Base-by-base conservation (phyloP, 1,140 invertebrate genomes). In the Solen grandis region DNA sequence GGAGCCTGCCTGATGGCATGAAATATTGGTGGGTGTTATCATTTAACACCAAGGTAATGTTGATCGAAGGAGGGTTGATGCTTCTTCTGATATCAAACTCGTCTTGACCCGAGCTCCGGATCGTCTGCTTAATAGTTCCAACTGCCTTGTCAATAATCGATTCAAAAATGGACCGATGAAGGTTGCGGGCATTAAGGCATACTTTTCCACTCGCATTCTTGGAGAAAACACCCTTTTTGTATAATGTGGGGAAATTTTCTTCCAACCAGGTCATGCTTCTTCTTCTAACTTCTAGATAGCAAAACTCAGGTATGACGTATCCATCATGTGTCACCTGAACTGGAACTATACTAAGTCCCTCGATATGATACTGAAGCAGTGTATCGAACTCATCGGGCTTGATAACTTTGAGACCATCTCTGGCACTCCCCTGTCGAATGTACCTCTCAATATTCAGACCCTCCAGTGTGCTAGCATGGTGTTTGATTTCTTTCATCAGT, bases 341-440 rank as follows among this genome's bases (percentile, higher is more conserved):
- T 27, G 57, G 57, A 14, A 16, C 27, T 16, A 60, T 1, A 16
- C 57, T 38, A 63, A 79, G 31, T 14, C 66, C 76, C 27, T 70
- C 65, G 22, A 79, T 41, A 60, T 70, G 76, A 50, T 63, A 79
- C 36, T 70, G 63, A 27, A 72, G 22, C 25, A 52, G 2, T 5
- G 29, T 33, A 52, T 78, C 76, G 60, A 78, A 78, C 27, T 78
- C 63, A 57, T 78, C 76, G n/a, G 76, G 52, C 25, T 14, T 36
- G 13, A 60, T 52, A 5, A 79, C 76, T 27, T 70, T 79, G 41
- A 79, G 31, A 31, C 66, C 65, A 31, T 79, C 66, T 22, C 76
- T 25, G 22, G 76, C 36, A 38, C 76, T 79, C 0, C 76, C 76
- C 27, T 70, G 68, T 25, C 68, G 54, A 25, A 70, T 35, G 55